A percentile compares a stretch with the other conserved stretches of the same genome.
phyloP scores from a whole-genome alignment of 1,140 invertebrate genomes.

The Sycophaga agraensis region DNA sequence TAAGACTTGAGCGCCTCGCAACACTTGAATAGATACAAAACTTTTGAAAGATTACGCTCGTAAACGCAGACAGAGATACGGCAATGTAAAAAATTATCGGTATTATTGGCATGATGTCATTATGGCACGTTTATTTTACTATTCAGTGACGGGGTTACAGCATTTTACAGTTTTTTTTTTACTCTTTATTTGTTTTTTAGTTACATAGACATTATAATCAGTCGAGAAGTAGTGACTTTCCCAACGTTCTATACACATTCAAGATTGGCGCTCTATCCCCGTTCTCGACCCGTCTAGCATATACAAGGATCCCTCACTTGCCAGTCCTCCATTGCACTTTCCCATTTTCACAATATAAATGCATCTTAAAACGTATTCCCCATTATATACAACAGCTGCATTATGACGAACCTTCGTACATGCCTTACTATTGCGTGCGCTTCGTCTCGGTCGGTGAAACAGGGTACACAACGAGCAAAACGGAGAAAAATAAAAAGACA shows the following conservation, averaged over 20 bases:
- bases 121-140: conserved; percentile 56
- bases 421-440: conserved; percentile 40
- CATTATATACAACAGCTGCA: conserved; percentile 53
- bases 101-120: conserved; percentile 57
- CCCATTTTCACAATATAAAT: conserved; percentile 57
- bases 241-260: conserved; percentile 35
- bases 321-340: conserved; percentile 55
- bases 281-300: conserved; percentile 21
- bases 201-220: conserved; percentile 46
- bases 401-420: conserved; percentile 37
- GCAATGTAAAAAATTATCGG: conserved; percentile 47
- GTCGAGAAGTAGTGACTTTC: conserved; percentile 39
- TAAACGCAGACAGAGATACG: conserved; percentile 21
- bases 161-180: conserved; percentile 35
- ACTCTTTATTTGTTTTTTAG: too few species aligned
- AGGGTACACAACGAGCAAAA: conserved; percentile 16
- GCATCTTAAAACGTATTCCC: conserved; percentile 54
- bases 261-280: conserved; percentile 28
- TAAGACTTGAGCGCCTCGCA: conserved; percentile 16
- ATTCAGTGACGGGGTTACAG: conserved; percentile 49
- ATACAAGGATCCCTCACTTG: conserved; percentile 28
- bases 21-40: conserved; percentile 6
- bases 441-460: conserved; percentile 31
- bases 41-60: conserved; percentile 3
- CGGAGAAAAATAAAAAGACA: too few species aligned